phyloP scores from a whole-genome alignment of 2,797 vertebrate species.

The Lates japonicus region DNA sequence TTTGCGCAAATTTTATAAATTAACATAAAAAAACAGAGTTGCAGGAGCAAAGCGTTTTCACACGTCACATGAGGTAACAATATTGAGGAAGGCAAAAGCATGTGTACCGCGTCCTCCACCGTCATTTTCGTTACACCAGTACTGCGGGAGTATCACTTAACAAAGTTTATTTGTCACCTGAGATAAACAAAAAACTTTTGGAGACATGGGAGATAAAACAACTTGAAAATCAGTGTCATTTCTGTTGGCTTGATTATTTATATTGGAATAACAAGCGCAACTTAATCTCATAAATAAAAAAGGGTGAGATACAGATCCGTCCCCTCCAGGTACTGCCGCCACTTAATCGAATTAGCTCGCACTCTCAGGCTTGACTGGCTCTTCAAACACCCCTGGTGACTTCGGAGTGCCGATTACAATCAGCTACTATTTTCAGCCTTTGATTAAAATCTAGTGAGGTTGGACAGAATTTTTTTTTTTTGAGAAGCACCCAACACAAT shows the following conservation, averaged over 20 bases:
- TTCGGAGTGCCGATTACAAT: constrained; percentile 89
- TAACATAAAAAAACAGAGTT: constrained; percentile 15
- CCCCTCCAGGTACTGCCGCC: constrained; percentile 87
- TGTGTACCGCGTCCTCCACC: constrained; percentile 46
- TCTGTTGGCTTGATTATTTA: constrained; percentile 85
- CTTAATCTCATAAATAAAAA: constrained; percentile 89
- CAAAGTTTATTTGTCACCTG: constrained; percentile 77
- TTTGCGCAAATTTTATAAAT: constrained; percentile 24
- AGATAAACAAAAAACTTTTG: constrained; percentile 75
- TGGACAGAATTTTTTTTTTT: constrained; percentile 80
- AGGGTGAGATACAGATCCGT: constrained; percentile 84
- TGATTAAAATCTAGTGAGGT: constrained; percentile 88
- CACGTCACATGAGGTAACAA: constrained; percentile 43
- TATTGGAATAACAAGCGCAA: constrained; percentile 86
- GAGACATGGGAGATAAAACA: constrained; percentile 70
- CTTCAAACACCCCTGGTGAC: constrained; percentile 89
- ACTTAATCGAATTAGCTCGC: constrained; percentile 89
- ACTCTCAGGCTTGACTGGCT: constrained; percentile 85
- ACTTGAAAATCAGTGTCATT: constrained; percentile 83
- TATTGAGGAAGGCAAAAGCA: constrained; percentile 12
- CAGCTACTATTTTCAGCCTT: constrained; percentile 88
- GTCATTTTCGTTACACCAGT: constrained; percentile 26
- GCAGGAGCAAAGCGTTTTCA: constrained; percentile 18
- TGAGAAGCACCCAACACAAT: constrained; percentile 85
- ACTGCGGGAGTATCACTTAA: constrained; percentile 29